These are phyloP conservation scores for Oasisia sp. DNA, from an alignment of 2,888 invertebrate species.

Conservation along the genomic window DNA sequence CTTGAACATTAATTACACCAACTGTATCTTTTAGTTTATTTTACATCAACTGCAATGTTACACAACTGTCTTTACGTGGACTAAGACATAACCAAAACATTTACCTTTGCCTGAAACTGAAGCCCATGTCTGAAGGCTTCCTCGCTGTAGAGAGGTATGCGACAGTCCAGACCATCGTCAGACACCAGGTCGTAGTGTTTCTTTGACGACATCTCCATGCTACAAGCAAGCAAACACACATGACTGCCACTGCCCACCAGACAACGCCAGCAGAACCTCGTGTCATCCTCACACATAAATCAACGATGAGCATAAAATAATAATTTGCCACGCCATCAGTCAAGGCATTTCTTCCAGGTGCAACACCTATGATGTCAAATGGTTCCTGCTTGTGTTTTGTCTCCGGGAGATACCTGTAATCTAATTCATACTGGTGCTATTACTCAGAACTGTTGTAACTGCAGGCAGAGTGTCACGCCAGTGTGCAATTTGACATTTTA, in stretches of 20 bases:
- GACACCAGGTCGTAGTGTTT: conserved; percentile 94
- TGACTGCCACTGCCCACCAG: background rate
- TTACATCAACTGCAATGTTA: background rate
- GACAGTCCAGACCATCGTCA: conserved; percentile 93
- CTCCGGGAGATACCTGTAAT: background rate
- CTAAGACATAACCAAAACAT: background rate
- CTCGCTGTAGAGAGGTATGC: conserved; percentile 96
- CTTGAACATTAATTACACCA: too few species aligned
- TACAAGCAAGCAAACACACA: background rate
- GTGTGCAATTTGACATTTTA: background rate
- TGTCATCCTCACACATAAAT: background rate
- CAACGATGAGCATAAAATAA: background rate
- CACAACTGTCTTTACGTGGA: background rate
- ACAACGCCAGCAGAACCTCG: background rate
- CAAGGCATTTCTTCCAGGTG: background rate
- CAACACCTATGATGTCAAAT: background rate
- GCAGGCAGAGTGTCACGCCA: background rate
- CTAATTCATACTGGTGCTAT: background rate
- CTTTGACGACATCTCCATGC: conserved; percentile 60
- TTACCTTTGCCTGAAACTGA: conserved; percentile 96
- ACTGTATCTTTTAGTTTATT: background rate
- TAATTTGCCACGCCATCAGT: background rate
- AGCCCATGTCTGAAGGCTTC: conserved; percentile 98
- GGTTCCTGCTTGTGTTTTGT: background rate
- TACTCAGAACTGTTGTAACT: background rate